Evolutionary conservation across 2,113 vertebrate genomes (phyloP), one percentile per base, ranked within the genome.

Genomic region (Ochotona curzoniae): DNA sequence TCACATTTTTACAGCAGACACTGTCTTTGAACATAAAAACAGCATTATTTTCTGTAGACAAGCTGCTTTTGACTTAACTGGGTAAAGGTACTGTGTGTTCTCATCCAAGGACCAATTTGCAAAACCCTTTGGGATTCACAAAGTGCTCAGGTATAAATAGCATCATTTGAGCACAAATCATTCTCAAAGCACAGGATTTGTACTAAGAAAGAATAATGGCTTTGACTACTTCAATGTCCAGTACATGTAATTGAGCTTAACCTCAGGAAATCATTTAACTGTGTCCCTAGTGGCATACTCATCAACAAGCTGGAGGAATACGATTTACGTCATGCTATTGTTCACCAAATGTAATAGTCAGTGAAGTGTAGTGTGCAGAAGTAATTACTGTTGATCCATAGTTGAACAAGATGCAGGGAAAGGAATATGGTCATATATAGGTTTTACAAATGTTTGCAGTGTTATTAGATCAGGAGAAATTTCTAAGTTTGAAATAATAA

Each of bases 121-220:
- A 94, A 94, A 94, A 89, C 32, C 66, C 84, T 93, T 8, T 80
- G 90, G 94, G 90, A 38, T 70, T 94, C 84, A 83, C 87, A 94
- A 87, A 93, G 71, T 93, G 75, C 76, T 89, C 20, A 26, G 81
- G 83, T 91, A 93, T 94, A 89, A 83, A 93, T 75, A 96, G 88
- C 71, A 86, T 81, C 32, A 83, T 47, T 84, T 84, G 44, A 89
- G 64, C 67, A 95, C 75, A 91, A 94, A 93, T 91, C 93, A 93
- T 81, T 87, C 83, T 91, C 83, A 94, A 90, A 85, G 32, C 79
- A 91, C 90, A 92, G 44, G 38, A 75, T 95, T 92, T 66, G 66
- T 61, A 17, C 70, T 73, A 35, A 93, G 94, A 95, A 51, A 82
- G 74, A 88, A 74, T 93, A 92, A 94, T 94, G 71, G 14, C 83